A percentile compares a stretch with the other conserved stretches of the same genome.
These are phyloP conservation scores for Cataglyphis hispanica DNA, from an alignment of 1,140 invertebrate genomes.

Conservation along the genomic window DNA sequence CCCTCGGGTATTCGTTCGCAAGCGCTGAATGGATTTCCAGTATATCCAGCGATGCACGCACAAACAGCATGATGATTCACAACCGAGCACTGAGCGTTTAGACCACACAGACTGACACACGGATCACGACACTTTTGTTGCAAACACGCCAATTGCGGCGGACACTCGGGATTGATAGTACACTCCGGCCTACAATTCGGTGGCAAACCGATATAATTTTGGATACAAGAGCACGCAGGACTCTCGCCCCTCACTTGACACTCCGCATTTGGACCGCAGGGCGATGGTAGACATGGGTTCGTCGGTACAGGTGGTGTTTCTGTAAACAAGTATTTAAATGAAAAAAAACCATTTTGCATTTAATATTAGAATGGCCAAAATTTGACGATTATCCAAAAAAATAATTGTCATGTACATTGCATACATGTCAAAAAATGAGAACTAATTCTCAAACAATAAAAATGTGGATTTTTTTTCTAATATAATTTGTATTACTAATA, in stretches of 20 bases:
- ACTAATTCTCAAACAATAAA: not conserved
- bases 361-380: not conserved
- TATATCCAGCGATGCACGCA: slow-evolving; percentile 86
- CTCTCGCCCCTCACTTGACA: slow-evolving; percentile 87
- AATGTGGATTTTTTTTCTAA: not conserved
- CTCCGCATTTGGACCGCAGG: slow-evolving; percentile 88
- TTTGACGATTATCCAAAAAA: not conserved
- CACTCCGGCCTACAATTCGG: slow-evolving; percentile 88
- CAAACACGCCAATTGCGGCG: slow-evolving; percentile 86
- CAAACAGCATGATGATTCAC: slow-evolving; percentile 88
- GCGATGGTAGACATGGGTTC: slow-evolving; percentile 89
- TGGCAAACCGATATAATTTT: slow-evolving; percentile 88
- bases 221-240: slow-evolving; percentile 86
- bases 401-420: not conserved
- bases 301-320: slow-evolving; percentile 76
- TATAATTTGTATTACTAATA: not conserved
- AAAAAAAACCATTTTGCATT: not conserved
- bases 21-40: slow-evolving; percentile 88
- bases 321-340: slow-evolving; percentile 23
- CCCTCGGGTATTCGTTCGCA: slow-evolving; percentile 85
- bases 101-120: slow-evolving; percentile 87
- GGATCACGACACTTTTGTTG: slow-evolving; percentile 86
- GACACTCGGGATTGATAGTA: slow-evolving; percentile 88
- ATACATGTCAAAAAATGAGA: not conserved
- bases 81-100: slow-evolving; percentile 86